Conservation (phyloP, 1,140 invertebrate species). For the Lineus longissimus region DNA sequence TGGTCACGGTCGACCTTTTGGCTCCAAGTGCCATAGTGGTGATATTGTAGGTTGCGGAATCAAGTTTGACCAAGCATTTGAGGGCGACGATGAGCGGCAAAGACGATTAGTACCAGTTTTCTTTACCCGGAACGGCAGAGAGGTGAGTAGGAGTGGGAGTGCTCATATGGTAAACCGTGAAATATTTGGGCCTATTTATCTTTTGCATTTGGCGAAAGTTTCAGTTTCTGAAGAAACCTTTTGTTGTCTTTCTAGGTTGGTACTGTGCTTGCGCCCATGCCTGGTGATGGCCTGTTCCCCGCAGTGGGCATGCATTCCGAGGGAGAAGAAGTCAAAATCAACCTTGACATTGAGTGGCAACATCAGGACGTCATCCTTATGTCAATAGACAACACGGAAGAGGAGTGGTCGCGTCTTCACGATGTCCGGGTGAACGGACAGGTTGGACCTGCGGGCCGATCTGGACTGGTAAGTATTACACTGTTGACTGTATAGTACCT, state of each 20-base stretch:
- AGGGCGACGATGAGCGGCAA: slow-evolving; percentile 23
- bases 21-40: slow-evolving; percentile 51
- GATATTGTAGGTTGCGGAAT: slow-evolving; percentile 58
- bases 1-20: slow-evolving; percentile 48
- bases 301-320: slow-evolving; percentile 53
- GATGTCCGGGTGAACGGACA: slow-evolving; percentile 58
- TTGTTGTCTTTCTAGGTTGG: slow-evolving; percentile 39
- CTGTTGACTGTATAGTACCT: background rate
- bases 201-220: background rate
- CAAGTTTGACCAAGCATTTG: slow-evolving; percentile 34
- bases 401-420: slow-evolving; percentile 60
- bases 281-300: slow-evolving; percentile 49
- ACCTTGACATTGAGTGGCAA: slow-evolving; percentile 49
- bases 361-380: slow-evolving; percentile 56
- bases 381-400: slow-evolving; percentile 59
- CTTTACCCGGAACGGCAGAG: slow-evolving; percentile 58
- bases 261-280: slow-evolving; percentile 34
- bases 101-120: slow-evolving; percentile 48
- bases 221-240: background rate
- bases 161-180: background rate
- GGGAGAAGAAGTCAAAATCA: slow-evolving; percentile 52
- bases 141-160: slow-evolving; percentile 39
- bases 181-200: background rate
- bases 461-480: background rate
- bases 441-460: slow-evolving; percentile 34